These are phyloP conservation scores for Menura novaehollandiae DNA, from an alignment of 2,113 vertebrate genomes.

Conservation along the genomic window DNA sequence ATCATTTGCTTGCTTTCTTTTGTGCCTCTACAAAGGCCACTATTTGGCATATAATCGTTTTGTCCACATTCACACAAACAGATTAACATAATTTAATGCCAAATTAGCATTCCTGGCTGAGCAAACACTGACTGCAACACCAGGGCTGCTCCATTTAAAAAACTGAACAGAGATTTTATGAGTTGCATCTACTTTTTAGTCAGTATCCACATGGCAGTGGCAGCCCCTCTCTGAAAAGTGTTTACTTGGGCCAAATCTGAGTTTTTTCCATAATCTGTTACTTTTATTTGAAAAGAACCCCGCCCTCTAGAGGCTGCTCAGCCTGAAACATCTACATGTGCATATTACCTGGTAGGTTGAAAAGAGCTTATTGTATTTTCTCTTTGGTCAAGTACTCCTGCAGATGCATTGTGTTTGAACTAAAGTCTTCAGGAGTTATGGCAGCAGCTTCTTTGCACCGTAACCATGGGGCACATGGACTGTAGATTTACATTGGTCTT, in stretches of 20 bases:
- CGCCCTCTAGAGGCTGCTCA: background rate
- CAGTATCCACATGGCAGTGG: accelerated
- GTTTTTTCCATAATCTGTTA: background rate
- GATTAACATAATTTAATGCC: background rate
- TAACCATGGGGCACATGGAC: background rate
- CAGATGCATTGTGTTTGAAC: background rate
- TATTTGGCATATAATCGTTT: background rate
- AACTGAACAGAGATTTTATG: background rate
- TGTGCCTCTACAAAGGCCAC: background rate
- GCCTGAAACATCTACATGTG: background rate
- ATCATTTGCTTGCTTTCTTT: background rate
- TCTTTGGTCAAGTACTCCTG: background rate
- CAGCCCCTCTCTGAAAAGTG: background rate
- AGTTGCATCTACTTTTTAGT: background rate
- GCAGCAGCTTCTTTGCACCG: background rate
- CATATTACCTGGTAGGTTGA: background rate
- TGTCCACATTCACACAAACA: background rate
- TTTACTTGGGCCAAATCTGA: background rate
- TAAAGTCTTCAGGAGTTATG: background rate
- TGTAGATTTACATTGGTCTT: background rate
- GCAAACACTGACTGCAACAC: background rate
- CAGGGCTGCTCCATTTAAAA: background rate
- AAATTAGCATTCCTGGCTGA: background rate
- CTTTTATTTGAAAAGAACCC: background rate
- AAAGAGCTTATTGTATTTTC: background rate